Base-by-base conservation (phyloP, 2,888 invertebrate species). In the Lamproptera curius region DNA sequence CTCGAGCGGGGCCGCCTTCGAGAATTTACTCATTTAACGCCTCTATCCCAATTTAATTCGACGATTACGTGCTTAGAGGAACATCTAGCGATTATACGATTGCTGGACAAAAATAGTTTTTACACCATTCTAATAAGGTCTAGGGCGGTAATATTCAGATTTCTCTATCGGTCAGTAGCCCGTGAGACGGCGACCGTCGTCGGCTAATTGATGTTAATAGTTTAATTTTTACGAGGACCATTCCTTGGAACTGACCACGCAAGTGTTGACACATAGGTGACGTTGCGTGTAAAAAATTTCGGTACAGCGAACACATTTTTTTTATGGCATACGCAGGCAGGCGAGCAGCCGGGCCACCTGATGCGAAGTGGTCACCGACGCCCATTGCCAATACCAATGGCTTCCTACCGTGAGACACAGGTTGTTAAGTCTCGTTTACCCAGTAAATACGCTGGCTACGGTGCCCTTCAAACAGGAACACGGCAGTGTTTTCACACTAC, bases 151-250 rank as follows among this genome's bases (percentile, higher is more conserved):
- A 34, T 43, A 23, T 31, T 31, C 35, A 17, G 23, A 45, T 15
- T 41, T 40, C 51, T 48, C 51, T 59, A 57, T 57, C 54, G 69
- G 65, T 62, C 65, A 58, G 49, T 58, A 54, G 56, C 65, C 65
- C 46, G 40, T 31, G 37, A 43, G 26, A 15, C 33, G 43, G 51
- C 37, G 15, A 28, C n/a, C 33, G 47, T 52, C 51, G 13, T 48
- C 34, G 39, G 48, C 58, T 72, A 76, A 79, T 78, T 76, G 70
- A 68, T 73, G 77, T 77, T 79, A 80, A 80, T 77, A 70, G 76
- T 73, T 75, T 77, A 79, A 80, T 79, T 75, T 67, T 73, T 65
- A 73, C 61, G 66, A 69, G 65, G 55, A 53, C 56, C 57, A 49
- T 41, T 65, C 63, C 58, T 56, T 63, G 59, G 68, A 67, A 57